A percentile compares a stretch with the other conserved stretches of the same genome.
These are phyloP conservation scores for Fulmarus glacialis DNA, from an alignment of 2,113 vertebrate genomes.

Conservation along the genomic window DNA sequence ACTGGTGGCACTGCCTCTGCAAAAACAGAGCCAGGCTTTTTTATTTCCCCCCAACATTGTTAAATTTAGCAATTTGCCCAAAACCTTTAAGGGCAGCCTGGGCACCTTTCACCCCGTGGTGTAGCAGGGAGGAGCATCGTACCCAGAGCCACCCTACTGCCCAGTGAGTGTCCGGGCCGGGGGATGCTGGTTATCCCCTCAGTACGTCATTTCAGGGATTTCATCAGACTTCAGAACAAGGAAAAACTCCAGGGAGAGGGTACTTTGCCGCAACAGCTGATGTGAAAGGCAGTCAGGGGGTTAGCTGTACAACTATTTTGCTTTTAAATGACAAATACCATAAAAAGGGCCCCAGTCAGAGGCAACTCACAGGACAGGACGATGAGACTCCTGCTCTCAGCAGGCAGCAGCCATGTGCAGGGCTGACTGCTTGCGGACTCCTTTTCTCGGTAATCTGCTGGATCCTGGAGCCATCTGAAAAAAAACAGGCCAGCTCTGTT, in stretches of 20 bases:
- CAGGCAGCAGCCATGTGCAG: not conserved
- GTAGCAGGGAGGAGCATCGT: not conserved
- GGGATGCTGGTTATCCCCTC: not conserved
- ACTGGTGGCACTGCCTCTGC: not conserved
- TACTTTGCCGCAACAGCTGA: not conserved
- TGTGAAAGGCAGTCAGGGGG: not conserved
- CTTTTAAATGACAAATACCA: not conserved
- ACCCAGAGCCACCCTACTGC: not conserved
- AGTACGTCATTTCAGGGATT: not conserved
- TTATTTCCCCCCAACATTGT: not conserved
- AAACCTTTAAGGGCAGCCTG: not conserved
- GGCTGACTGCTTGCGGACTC: not conserved
- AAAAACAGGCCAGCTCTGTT: not conserved
- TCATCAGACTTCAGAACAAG: not conserved
- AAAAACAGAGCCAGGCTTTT: not conserved
- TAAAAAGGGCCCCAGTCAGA: not conserved
- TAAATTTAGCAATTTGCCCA: not conserved
- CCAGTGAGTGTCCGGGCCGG: accelerated
- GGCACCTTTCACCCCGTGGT: not conserved
- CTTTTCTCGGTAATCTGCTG: not conserved
- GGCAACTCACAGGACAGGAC: not conserved
- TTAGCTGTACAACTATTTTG: not conserved
- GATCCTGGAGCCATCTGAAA: not conserved
- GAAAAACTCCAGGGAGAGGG: not conserved
- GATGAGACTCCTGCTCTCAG: not conserved